Evolutionary conservation across 2,888 invertebrate species (phyloP), one percentile per base, ranked within the genome.

Genomic region (Thymelicus acteon): DNA sequence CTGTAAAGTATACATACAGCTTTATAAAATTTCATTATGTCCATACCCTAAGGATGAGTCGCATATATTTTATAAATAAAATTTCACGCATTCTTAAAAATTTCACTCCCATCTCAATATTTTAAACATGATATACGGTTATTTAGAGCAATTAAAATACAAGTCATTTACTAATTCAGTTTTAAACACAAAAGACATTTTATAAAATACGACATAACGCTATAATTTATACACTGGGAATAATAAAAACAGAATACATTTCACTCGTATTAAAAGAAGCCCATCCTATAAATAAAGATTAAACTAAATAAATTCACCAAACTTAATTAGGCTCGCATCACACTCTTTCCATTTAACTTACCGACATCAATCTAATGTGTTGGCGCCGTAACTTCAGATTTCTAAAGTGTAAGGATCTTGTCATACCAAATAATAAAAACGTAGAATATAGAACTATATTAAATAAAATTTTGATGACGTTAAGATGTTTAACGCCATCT

Each of bases 251-350:
- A n/a, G 37, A 58, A 60, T 60, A 52, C 52, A 52, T 48, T 63
- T 48, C 15, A 39, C 31, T 52, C 10, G 40, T 52, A 52, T 31
- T 48, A 39, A 63, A 60, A 40, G 60, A 39, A 57, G 10, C 5
- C 64, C 13, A 24, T 57, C 65, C n/a, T 40, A 67, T 67, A 67
- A 60, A 67, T 67, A 60, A 58, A 60, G 60, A 67, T 67, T 67
- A 67, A 67, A 49, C 49, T 49, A 60, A 60, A 67, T 60, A 67
- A 67, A 60, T 67, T 60, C 31, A 49, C 39, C 6, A 67, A 49
- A 67, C 37, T 60, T 48, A 67, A 67, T 67, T 67, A 67, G 49
- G 60, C 49, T 37, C 49, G 60, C 57, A 60, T 67, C 67, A 39
- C 67, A 67, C 60, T 49, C 49, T 48, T 60, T 49, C 13, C 49